These are phyloP conservation scores for Stictocephala bisonia DNA, from an alignment of 2,888 invertebrate species.

Conservation along the genomic window DNA sequence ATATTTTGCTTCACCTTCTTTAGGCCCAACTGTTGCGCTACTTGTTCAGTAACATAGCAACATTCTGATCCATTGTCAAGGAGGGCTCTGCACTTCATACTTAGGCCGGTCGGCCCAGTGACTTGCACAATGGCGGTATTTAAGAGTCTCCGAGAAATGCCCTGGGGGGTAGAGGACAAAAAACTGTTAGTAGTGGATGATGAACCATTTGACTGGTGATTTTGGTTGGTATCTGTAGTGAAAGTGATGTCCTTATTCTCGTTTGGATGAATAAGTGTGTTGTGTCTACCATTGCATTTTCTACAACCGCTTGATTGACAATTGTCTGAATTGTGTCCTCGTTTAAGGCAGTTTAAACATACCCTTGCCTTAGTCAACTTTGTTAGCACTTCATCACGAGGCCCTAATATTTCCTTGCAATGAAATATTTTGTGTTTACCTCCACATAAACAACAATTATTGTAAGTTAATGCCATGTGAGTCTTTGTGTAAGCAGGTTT, in stretches of 20 bases:
- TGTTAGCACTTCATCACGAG: neutral
- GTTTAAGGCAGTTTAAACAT: too few relatives aligned
- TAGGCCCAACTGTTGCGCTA: conserved; percentile 1
- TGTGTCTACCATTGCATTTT: too few relatives aligned
- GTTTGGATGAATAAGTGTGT: too few relatives aligned
- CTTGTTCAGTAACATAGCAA: conserved; percentile 2
- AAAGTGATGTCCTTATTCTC: too few relatives aligned
- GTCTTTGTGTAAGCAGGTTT: neutral
- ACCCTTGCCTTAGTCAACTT: neutral
- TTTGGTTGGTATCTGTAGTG: too few relatives aligned
- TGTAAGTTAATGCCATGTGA: neutral
- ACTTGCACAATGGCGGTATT: neutral
- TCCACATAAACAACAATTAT: neutral
- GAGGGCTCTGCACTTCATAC: conserved; percentile 2
- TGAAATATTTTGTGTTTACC: neutral
- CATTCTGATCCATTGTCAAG: conserved; percentile 6
- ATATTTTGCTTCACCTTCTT: neutral
- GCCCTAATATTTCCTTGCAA: neutral
- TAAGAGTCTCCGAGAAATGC: neutral
- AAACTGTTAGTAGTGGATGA: too few relatives aligned
- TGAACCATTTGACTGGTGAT: too few relatives aligned
- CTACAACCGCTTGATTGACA: too few relatives aligned
- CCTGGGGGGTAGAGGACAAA: too few relatives aligned
- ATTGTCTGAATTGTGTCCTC: too few relatives aligned
- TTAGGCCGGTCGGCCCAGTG: neutral